Evolutionary conservation across 2,113 vertebrate species (phyloP), one percentile per base, ranked within the genome.

Genomic region (Oreochromis aureus): DNA sequence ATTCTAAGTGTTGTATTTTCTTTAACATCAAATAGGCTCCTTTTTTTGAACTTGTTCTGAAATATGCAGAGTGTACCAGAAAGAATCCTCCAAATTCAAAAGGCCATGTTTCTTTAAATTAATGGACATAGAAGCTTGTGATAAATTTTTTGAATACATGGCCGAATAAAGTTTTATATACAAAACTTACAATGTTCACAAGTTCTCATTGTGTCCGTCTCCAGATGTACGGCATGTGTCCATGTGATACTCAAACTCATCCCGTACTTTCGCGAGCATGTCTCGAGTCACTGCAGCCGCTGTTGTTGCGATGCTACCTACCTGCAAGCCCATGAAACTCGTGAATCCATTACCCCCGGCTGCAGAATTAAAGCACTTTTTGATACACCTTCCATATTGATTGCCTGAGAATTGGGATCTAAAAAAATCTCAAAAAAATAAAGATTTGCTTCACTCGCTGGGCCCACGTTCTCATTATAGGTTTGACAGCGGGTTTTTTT

Each of bases 181-280:
- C n/a, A 24, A 11, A 63, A 7, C 4, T 0, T 63, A 36, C 0
- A n/a, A 36, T 4, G 59, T 1, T 63, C 18, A 63, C 6, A 0
- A 63, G 18, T 3, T 36, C 63, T 22, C 63, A 24, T 24, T 71
- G n/a, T 44, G 63, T 24, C 51, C 1, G 0, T 44, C 12, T 44
- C 66, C 36, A 13, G 36, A 44, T 7, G 2, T 24, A 4, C 7
- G 66, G n/a, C 36, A 4, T 24, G 39, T 41, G 11, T 4, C 36
- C 36, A 15, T 69, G 22, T 7, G 36, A 41, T 41, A 15, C 11
- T 2, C 36, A 24, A 44, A 71, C n/a, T 71, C 36, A 6, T 71
- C n/a, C n/a, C 2, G 5, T 1, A 44, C n/a, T 71, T 71, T 71
- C 0, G 12, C n/a, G 9, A 3, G 39, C 66, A 24, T 16, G 39